Evolutionary conservation across 2,888 invertebrate genomes (phyloP).

Genomic region (Anorthoa munda): DNA sequence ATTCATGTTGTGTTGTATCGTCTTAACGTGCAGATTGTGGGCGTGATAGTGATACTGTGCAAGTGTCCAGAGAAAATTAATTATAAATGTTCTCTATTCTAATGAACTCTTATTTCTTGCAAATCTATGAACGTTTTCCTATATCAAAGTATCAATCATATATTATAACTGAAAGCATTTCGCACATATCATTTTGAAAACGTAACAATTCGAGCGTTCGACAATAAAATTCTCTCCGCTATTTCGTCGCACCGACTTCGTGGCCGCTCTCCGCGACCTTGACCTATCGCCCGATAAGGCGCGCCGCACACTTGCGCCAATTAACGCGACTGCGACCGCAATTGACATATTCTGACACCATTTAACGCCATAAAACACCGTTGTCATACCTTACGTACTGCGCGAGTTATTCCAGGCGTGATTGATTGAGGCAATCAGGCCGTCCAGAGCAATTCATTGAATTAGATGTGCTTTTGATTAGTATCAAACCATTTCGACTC

Average conservation of each 20-base stretch:
- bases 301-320: constrained; percentile 33
- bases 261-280: constrained; percentile 42
- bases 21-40: too few species aligned
- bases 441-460: constrained; percentile 46
- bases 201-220: background rate
- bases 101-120: background rate
- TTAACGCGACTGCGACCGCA: constrained; percentile 32
- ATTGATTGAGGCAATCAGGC: constrained; percentile 51
- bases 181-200: too few species aligned
- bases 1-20: background rate
- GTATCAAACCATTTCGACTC: constrained; percentile 32
- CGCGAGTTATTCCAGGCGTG: constrained; percentile 49
- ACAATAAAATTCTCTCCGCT: background rate
- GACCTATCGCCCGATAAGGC: constrained; percentile 50
- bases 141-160: background rate
- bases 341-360: constrained; percentile 61
- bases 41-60: too few species aligned
- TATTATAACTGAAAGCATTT: too few species aligned
- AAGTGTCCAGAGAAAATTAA: background rate
- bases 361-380: constrained; percentile 23
- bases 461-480: constrained; percentile 48
- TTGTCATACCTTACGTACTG: constrained; percentile 20
- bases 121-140: background rate
- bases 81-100: background rate
- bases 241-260: constrained; percentile 1